Evolutionary conservation across 2,888 invertebrate species (phyloP), one percentile per base, ranked within the genome.

Genomic region (Tinea pellionella): DNA sequence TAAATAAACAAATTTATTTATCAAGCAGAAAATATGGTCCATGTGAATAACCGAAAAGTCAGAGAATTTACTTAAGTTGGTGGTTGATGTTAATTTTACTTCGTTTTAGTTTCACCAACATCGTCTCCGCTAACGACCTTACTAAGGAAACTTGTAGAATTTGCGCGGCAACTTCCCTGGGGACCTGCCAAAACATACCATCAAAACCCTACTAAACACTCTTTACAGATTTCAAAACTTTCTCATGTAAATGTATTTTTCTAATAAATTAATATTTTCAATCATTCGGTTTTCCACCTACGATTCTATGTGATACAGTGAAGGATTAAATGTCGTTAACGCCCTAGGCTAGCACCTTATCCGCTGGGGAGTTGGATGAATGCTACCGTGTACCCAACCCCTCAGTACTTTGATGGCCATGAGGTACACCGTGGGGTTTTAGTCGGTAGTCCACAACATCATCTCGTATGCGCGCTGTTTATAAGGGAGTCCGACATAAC

Each of bases 121-220:
- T 24, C 15, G 47, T 13, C 47, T 47, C 16, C 24, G 65, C 64
- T 75, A 76, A 76, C 76, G 70, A 73, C 66, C 68, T 68, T 68
- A 72, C 65, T 68, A 69, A 68, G 67, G 65, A 61, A 68, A 70
- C 64, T 67, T 65, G 29, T 18, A 53, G 24, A 24, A n/a, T 19
- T 53, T 53, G 18, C 19, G 24, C 60, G 12, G 6, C 9, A 67
- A 65, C 61, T 69, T 68, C 61, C 42, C 29, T 62, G 64, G 63
- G 63, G 67, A 68, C 67, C 67, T 69, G 59, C 69, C 67, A 68
- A 47, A 65, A 15, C 13, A 13, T 13, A 47, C 47, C 47, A 47
- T 47, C 47, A 47, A 47, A 47, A 13, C 47, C 15, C 4, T 16
- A 16, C 13, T 47, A 47, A 47, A 47, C 13, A 47, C 47, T 2